Evolutionary conservation across 2,113 vertebrate genomes (phyloP), one percentile per base, ranked within the genome.

Genomic region (Sceloporus undulatus): DNA sequence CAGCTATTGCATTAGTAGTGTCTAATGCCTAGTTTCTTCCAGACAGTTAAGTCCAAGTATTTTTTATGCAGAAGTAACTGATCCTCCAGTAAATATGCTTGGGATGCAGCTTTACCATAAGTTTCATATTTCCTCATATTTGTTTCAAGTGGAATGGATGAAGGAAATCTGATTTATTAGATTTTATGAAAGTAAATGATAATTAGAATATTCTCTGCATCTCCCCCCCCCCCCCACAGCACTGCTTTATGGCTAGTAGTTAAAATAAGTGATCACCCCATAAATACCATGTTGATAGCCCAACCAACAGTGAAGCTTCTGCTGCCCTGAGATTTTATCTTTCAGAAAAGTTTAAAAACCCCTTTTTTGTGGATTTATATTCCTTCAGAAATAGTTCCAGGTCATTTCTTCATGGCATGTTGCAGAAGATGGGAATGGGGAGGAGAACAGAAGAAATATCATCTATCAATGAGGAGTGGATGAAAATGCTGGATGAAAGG

Each of bases 201-300:
- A 48, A 48, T 48, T 48, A 48, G 42, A 48, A 48, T 48, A 48
- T 48, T 48, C 42, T 54, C 84, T 0, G 0, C 84, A 66, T 79
- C 90, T 93, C 93, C 83, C 73, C 85, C 87, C 87, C 6, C 34
- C 42, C 42, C 42, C 2, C 5, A 10, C 90, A 79, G 89, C 88
- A 91, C 93, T 85, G 93, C 93, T 92, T 94, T 91, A 92, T 81
- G 71, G 40, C 10, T 92, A 88, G 91, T 86, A 91, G 89, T 93
- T 96, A 93, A 95, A 94, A 90, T 94, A 94, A 93, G 83, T 85
- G 71, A 95, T 93, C 90, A 81, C 52, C 85, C 79, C 93, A 92
- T 93, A 91, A 95, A 92, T 94, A 92, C 70, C 10, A 84, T 59
- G 91, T 95, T 90, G 93, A 91, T 88, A 94, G 82, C 77, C 88